Conservation (phyloP, 1,140 invertebrate genomes). For the Drosophila saltans region DNA sequence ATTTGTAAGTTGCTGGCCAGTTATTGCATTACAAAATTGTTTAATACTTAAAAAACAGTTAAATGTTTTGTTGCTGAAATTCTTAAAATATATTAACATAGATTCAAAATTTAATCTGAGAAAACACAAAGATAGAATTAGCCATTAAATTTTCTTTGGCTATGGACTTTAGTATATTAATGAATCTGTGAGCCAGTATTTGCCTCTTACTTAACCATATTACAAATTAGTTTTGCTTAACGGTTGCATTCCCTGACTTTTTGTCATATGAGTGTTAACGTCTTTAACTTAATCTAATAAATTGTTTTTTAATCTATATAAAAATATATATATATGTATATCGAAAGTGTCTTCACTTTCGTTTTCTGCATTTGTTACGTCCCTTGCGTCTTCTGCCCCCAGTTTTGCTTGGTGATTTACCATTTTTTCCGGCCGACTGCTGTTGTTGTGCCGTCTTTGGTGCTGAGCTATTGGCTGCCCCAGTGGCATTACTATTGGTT, state of each 20-base stretch:
- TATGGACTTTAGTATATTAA: too few species aligned
- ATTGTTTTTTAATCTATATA: constrained; percentile 6
- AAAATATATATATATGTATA: constrained; percentile 28
- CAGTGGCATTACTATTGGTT: constrained; percentile 7
- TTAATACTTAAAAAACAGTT: too few species aligned
- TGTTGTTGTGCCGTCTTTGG: constrained; percentile 52
- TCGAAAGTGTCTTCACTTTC: constrained; percentile 48
- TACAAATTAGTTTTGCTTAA: background rate
- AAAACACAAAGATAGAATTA: too few species aligned
- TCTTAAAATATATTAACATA: too few species aligned
- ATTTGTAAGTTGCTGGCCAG: too few species aligned
- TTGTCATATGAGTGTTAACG: too few species aligned
- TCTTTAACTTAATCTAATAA: background rate
- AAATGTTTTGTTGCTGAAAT: too few species aligned
- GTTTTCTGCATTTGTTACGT: constrained; percentile 81
- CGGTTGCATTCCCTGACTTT: background rate
- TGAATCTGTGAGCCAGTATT: too few species aligned
- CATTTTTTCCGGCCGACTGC: constrained; percentile 67
- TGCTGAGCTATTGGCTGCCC: constrained; percentile 24
- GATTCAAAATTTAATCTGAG: too few species aligned
- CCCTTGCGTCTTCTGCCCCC: constrained; percentile 76
- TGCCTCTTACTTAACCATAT: background rate
- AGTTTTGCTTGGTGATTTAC: constrained; percentile 71
- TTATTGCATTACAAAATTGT: too few species aligned
- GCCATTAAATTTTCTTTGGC: too few species aligned